Percentiles rank a stretch among this genome's conserved stretches.
phyloP scores from a whole-genome alignment of 2,888 invertebrate genomes.

The Odontothrips loti region DNA sequence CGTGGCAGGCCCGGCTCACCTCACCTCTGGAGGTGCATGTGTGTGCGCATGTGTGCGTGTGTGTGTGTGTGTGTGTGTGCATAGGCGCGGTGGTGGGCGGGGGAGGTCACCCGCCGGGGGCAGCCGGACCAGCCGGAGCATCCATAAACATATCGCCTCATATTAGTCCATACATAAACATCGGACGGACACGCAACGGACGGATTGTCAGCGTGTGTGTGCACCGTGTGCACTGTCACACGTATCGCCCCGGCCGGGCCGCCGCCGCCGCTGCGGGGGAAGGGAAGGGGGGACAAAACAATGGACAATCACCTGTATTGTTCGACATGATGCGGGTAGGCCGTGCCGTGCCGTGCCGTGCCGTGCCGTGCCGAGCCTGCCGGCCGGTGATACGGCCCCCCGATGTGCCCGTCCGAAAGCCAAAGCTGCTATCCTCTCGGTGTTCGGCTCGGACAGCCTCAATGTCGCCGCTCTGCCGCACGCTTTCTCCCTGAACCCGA shows the following conservation, averaged over 20 bases:
- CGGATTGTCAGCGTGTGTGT: slow-evolving; percentile 15
- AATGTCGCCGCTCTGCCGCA: background rate
- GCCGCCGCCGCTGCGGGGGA: background rate
- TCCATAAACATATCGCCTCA: slow-evolving; percentile 25
- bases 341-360: background rate
- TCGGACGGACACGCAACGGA: background rate
- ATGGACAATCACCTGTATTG: slow-evolving; percentile 26
- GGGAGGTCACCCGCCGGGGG: background rate
- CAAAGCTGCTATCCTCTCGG: no score
- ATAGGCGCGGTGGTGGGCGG: background rate
- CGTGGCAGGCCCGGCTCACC: background rate
- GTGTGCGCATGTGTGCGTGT: no score
- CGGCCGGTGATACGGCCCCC: no score
- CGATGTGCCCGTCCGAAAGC: no score
- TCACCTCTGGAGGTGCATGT: no score
- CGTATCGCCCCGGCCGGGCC: background rate
- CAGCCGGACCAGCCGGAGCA: background rate
- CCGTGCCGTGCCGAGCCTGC: no score
- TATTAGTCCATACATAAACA: slow-evolving; percentile 27
- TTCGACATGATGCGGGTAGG: slow-evolving; percentile 25
- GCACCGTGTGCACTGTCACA: slow-evolving; percentile 6
- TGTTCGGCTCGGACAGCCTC: background rate
- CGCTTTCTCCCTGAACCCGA: background rate
- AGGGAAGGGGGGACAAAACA: background rate
- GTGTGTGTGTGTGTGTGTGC: no score